Evolutionary conservation across 2,797 vertebrate genomes (phyloP), one percentile per base, ranked within the genome.

Genomic region (Amblyopsis hoosieri): DNA sequence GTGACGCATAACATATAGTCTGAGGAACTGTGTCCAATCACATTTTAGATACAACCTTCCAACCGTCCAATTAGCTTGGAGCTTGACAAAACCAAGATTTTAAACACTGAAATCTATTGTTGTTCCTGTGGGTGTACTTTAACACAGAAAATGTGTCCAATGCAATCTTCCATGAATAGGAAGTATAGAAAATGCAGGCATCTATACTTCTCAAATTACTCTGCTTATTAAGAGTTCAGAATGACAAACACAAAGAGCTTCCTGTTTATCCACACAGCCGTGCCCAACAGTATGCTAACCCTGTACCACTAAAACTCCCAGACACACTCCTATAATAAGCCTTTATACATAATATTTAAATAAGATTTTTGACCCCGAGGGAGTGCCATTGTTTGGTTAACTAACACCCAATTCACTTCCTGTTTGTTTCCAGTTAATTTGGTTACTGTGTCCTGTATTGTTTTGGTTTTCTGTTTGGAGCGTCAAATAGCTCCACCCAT

Each of bases 201-300:
- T 74, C 71, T 70, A 63, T 45, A 69, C 72, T 55, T 56, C 71
- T 80, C 69, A 49, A 23, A 66, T 79, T 76, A 78, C 69, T 19
- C 59, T 33, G 59, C 58, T 63, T 57, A 74, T 82, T 57, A 62
- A 71, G 23, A 29, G 67, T 74, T 76, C 77, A 62, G 71, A 78
- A 78, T 51, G 5, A 53, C 57, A 72, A 79, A 71, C 65, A 88
- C 80, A 85, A 89, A 83, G 76, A 78, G 62, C 47, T 62, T 72
- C 62, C 72, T 87, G 86, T 88, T 82, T 13, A 1, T 59, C 51
- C 56, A 67, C 64, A 29, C 23, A 29, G 23, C 23, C 23, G 23
- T 29, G 23, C 66, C 51, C n/a, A 50, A 65, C 73, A 60, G 60
- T 50, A 45, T 57, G 68, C 74, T 74, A 60, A 72, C 77, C 74